These are phyloP conservation scores for Ypsolopha scabrella DNA, from an alignment of 2,888 invertebrate species.

Conservation along the genomic window DNA sequence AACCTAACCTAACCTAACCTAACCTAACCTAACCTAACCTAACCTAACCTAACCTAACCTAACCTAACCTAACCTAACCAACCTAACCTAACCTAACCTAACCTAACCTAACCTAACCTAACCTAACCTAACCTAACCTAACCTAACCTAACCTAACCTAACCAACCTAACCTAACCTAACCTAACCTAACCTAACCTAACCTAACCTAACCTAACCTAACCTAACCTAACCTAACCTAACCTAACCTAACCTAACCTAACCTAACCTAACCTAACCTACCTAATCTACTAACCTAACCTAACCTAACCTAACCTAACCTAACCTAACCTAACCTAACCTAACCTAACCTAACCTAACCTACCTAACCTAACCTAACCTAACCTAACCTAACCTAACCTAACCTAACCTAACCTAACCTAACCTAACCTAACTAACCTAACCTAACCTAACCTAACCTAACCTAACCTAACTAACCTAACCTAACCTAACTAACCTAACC, in stretches of 20 bases:
- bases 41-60: constrained; percentile 4
- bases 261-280: constrained; percentile 5
- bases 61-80: constrained; percentile 1
- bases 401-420: too few relatives aligned
- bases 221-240: neutral
- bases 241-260: neutral
- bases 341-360: too few relatives aligned
- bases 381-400: too few relatives aligned
- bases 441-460: too few relatives aligned
- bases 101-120: constrained; percentile 7
- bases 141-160: constrained; percentile 9
- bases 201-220: constrained; percentile 2
- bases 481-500: too few relatives aligned
- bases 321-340: too few relatives aligned
- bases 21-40: constrained; percentile 4
- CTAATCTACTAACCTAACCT: too few relatives aligned
- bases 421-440: too few relatives aligned
- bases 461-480: too few relatives aligned
- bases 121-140: constrained; percentile 9
- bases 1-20: constrained; percentile 3
- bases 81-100: constrained; percentile 1
- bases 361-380: too few relatives aligned
- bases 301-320: too few relatives aligned
- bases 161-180: constrained; percentile 4
- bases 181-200: constrained; percentile 4